Evolutionary conservation across 2,797 vertebrate species (phyloP).

Genomic region (Hydrophis major): DNA sequence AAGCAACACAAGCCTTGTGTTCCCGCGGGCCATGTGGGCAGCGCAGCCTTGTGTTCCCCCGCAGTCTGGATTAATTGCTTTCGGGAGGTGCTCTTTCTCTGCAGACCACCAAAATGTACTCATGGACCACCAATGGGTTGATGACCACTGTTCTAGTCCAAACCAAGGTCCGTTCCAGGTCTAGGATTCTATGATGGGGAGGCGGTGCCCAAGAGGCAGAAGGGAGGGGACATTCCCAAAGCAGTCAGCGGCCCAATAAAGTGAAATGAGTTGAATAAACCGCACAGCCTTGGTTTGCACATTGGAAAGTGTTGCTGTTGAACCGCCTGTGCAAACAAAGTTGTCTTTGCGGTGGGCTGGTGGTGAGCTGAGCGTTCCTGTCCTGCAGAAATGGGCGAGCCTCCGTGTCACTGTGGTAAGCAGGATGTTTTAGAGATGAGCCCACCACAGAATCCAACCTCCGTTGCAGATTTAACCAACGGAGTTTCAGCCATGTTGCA

Average conservation of each 20-base stretch:
- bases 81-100: too few relatives aligned
- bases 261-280: neutral
- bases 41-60: too few relatives aligned
- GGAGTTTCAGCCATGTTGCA: neutral
- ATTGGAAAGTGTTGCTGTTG: neutral
- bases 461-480: neutral
- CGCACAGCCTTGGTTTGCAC: neutral
- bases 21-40: too few relatives aligned
- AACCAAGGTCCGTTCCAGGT: too few relatives aligned
- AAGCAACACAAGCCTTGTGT: too few relatives aligned
- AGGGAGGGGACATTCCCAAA: neutral
- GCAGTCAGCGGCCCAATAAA: neutral
- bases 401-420: rapidly evolving
- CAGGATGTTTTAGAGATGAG: neutral
- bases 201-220: neutral
- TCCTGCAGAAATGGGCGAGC: neutral
- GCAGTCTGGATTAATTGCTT: too few relatives aligned
- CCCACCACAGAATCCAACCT: neutral
- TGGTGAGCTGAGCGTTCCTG: neutral
- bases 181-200: neutral
- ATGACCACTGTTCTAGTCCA: too few relatives aligned
- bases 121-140: too few relatives aligned
- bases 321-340: neutral
- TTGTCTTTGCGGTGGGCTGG: neutral
- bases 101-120: too few relatives aligned